Evolutionary conservation across 1,140 invertebrate genomes (phyloP).

Genomic region (Conopomorpha cramerella): DNA sequence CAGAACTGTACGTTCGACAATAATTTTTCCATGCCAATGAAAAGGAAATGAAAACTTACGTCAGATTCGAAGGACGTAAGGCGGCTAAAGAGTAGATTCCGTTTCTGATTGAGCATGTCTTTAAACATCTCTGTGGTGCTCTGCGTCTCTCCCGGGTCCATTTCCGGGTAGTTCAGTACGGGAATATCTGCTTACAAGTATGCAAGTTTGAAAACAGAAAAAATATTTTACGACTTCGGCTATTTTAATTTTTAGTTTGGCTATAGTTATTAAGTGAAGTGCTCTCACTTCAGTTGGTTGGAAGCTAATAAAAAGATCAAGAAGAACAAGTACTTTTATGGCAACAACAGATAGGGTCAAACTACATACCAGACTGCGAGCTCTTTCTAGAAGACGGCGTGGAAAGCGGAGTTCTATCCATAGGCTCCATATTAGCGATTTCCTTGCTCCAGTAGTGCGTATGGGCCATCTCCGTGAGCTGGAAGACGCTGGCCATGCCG

Average conservation of each 20-base stretch:
- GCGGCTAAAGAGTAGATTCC: slow-evolving; percentile 83
- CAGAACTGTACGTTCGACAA: too few relatives aligned
- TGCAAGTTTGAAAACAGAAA: slow-evolving; percentile 3
- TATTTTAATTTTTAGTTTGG: too few relatives aligned
- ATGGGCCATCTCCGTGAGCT: slow-evolving; percentile 96
- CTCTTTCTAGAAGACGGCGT: too few relatives aligned
- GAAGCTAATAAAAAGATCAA: too few relatives aligned
- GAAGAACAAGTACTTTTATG: too few relatives aligned
- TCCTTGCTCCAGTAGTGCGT: slow-evolving; percentile 98
- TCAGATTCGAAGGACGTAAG: slow-evolving; percentile 88
- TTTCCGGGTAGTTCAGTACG: slow-evolving; percentile 44
- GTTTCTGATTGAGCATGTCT: slow-evolving; percentile 86
- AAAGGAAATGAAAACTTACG: too few relatives aligned
- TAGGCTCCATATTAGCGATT: slow-evolving; percentile 42
- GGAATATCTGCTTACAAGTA: slow-evolving; percentile 32
- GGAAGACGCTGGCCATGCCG: slow-evolving; percentile 96
- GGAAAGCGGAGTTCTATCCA: too few relatives aligned
- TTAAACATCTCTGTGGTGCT: slow-evolving; percentile 85
- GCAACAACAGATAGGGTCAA: too few relatives aligned
- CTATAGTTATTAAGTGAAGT: too few relatives aligned
- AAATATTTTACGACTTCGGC: too few relatives aligned
- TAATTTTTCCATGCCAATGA: too few relatives aligned
- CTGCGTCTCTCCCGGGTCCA: slow-evolving; percentile 65
- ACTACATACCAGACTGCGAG: background rate
- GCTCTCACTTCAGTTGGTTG: too few relatives aligned